Percentiles rank a stretch among this genome's conserved stretches.
Conservation (phyloP, 2,797 vertebrate species). For the Bucorvus abyssinicus region DNA sequence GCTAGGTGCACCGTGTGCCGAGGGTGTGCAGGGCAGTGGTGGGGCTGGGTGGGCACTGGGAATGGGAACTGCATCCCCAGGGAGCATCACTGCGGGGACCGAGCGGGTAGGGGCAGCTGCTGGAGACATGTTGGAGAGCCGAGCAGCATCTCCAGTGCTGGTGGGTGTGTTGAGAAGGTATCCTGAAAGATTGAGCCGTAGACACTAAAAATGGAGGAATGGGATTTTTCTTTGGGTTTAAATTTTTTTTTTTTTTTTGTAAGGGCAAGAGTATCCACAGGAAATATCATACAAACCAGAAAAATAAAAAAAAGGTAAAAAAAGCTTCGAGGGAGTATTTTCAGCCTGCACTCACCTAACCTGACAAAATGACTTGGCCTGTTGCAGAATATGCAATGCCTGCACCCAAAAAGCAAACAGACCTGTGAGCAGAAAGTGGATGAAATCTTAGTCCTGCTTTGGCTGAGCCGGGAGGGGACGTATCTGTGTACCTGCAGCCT, state of each 20-base stretch:
- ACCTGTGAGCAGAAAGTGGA: background rate
- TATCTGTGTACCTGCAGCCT: background rate
- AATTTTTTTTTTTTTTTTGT: background rate
- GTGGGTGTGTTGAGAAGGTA: background rate
- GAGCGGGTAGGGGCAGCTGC: background rate
- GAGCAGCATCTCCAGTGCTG: background rate
- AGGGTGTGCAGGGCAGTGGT: background rate
- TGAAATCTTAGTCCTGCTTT: background rate
- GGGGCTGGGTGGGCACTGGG: fast-evolving
- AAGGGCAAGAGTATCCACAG: background rate
- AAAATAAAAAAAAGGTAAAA: background rate
- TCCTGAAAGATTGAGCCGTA: background rate
- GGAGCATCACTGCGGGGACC: fast-evolving
- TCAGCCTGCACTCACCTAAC: background rate
- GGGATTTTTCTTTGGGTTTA: background rate
- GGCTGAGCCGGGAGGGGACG: background rate
- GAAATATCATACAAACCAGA: background rate
- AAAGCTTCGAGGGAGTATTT: background rate
- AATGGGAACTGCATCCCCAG: background rate
- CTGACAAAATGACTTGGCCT: background rate
- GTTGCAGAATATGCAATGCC: background rate
- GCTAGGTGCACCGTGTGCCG: fast-evolving
- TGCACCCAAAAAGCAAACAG: background rate
- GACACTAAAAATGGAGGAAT: background rate
- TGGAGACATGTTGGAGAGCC: background rate